Percentiles rank a stretch among this genome's conserved stretches.
Evolutionary conservation across 2,797 vertebrate species (phyloP).

Genomic region (Poecilia wingei): DNA sequence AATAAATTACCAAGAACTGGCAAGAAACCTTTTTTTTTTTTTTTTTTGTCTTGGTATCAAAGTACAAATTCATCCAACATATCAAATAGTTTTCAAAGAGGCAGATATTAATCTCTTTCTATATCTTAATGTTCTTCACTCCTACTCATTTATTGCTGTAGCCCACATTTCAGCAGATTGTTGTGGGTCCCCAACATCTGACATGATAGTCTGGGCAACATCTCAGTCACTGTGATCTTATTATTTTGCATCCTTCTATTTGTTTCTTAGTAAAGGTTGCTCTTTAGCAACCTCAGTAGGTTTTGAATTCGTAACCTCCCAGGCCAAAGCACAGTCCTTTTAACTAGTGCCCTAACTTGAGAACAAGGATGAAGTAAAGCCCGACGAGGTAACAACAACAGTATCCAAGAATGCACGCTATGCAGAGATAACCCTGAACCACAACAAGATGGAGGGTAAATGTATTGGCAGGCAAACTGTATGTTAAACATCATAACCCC

Average conservation of each 20-base stretch:
- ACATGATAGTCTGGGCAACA: not conserved
- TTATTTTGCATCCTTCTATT: not conserved
- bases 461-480: not conserved
- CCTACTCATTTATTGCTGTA: not conserved
- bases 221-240: not conserved
- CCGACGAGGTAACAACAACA: not conserved
- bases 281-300: not conserved
- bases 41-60: conserved; percentile 36
- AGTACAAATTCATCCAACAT: conserved; percentile 25
- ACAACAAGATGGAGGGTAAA: not conserved
- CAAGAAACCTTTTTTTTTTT: conserved; percentile 50
- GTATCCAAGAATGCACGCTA: not conserved
- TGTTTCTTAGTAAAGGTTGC: not conserved
- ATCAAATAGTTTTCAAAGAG: conserved; percentile 35
- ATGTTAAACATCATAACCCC: not conserved
- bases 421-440: not conserved
- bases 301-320: not conserved
- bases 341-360: not conserved
- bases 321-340: not conserved
- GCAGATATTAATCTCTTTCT: not conserved
- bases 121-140: not conserved
- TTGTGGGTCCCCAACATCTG: not conserved
- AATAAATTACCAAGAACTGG: conserved; percentile 42
- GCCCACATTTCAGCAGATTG: not conserved
- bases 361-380: not conserved